Base-by-base conservation (phyloP, 1,140 invertebrate species). In the Mylabris phalerata region DNA sequence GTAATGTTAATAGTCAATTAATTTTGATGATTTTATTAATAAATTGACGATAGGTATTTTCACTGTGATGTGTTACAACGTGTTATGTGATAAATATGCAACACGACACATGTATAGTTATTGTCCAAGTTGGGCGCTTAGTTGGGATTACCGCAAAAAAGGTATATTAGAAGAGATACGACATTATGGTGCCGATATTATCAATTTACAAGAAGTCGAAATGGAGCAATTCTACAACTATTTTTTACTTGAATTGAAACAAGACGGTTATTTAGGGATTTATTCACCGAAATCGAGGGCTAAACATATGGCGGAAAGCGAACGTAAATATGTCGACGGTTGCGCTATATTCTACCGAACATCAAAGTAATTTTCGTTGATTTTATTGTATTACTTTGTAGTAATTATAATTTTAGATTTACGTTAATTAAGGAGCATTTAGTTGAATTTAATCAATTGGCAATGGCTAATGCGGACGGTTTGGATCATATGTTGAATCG, bases 11-110 rank as follows among this genome's bases (percentile, higher is more conserved):
- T 19, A 19, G 19, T 19, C 19, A 19, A 19, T 19, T 19, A 19
- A 90, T 89, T 89, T 46, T 46, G 11, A 11, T 46, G 39, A 7
- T 40, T 7, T 40, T 40, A 10, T 7, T 7, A 40, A 40, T 40
- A 10, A 40, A 40, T 40, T 6, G 10, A 40, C 6, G 10, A 40
- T 76, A 93, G 92, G 92, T 80, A 90, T 95, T 73, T 96, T 99
- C 78, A 98, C 96, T 50, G 94, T 98, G 59, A 97, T 99, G 91
- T 98, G 95, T 78, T 99, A 99, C 82, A 99, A 99, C 78, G 94
- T 99, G 51, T 81, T 99, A 54, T 98, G 97, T 78, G 95, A 98
- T 78, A 98, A 98, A 77, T 98, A 98, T 71, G 96, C 96, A 25
- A 98, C 96, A 11, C 77, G 95, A 65, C 92, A 95, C 74, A 94